These are phyloP conservation scores for Saxidomus purpurata DNA, from an alignment of 1,140 invertebrate species.

Conservation along the genomic window DNA sequence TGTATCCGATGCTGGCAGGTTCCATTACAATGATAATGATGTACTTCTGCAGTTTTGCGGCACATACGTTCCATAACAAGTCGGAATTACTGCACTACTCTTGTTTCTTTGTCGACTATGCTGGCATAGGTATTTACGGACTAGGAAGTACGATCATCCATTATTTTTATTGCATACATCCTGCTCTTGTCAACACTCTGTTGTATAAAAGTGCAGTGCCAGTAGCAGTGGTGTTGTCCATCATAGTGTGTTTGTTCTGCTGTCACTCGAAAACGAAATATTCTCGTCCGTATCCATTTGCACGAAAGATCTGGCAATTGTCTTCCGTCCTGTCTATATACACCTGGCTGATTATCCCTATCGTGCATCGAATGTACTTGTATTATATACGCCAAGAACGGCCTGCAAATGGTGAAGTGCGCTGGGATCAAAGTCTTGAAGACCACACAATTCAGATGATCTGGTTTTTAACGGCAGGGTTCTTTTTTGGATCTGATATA, in stretches of 20 bases:
- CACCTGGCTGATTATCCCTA: constrained; percentile 82
- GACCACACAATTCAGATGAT: constrained; percentile 83
- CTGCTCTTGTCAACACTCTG: constrained; percentile 70
- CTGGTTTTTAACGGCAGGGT: constrained; percentile 82
- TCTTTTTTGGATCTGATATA: constrained; percentile 85
- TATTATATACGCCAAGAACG: constrained; percentile 49
- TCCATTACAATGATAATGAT: constrained; percentile 81
- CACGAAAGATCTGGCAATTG: constrained; percentile 84
- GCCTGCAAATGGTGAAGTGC: constrained; percentile 46
- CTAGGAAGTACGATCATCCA: constrained; percentile 84
- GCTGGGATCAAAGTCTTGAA: constrained; percentile 78
- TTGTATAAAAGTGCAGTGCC: constrained; percentile 75
- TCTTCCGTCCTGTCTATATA: constrained; percentile 82
- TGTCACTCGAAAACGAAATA: constrained; percentile 82
- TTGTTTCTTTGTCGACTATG: constrained; percentile 85
- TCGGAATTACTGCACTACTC: constrained; percentile 84
- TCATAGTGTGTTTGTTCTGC: constrained; percentile 80
- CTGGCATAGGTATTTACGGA: constrained; percentile 85
- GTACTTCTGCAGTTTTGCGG: constrained; percentile 82
- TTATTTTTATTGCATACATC: constrained; percentile 82
- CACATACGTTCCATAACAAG: constrained; percentile 83
- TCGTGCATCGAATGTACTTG: constrained; percentile 78
- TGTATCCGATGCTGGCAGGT: constrained; percentile 83
- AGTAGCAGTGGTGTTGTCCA: constrained; percentile 75
- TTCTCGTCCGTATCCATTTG: constrained; percentile 83